Base-by-base conservation (phyloP, 2,888 invertebrate genomes). In the Thymelicus lineola region DNA sequence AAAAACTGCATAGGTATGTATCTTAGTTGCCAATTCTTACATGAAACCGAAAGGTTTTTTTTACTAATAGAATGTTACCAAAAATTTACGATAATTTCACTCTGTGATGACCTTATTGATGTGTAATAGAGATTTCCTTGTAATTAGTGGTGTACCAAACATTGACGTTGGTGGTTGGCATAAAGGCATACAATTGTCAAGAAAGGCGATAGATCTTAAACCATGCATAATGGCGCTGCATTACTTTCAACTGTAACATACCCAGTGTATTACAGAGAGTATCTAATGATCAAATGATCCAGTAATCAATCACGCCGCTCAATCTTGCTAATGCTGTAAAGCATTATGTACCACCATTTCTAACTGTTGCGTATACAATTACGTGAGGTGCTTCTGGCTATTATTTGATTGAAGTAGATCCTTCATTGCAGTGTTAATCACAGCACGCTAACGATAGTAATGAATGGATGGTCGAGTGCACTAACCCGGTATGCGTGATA, bases 401-500 rank as follows among this genome's bases (percentile, higher is more conserved):
- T 36, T 59, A 48, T 17, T 53, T 46, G 42, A 46, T 35, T 61
- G 46, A 60, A 50, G 42, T 53, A 42, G 55, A 61, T 61, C 61
- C 55, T 35, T 61, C 66, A 59, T 17, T 7, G 14, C 46, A 58
- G 61, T 42, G 53, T 61, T 45, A 60, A 53, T 45, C 42, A 53
- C 28, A 15, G 17, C 42, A 68, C 61, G 53, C 61, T 57, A 68
- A 61, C 55, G 62, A 69, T 57, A 38, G 35, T 69, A 69, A 62
- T 62, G 68, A 63, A 38, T 48, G 68, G 57, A 58, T 57, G 53
- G 53, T 42, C 28, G 59, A 48, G 57, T 63, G 35, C 57, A 45
- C 67, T 42, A 55, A 35, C 62, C 61, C 36, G 60, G 42, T 20
- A 36, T 53, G 68, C 68, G 68, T 69, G 68, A 58, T 62, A 46